Conservation (phyloP, 2,797 vertebrate genomes). For the Tolypeutes matacus region DNA sequence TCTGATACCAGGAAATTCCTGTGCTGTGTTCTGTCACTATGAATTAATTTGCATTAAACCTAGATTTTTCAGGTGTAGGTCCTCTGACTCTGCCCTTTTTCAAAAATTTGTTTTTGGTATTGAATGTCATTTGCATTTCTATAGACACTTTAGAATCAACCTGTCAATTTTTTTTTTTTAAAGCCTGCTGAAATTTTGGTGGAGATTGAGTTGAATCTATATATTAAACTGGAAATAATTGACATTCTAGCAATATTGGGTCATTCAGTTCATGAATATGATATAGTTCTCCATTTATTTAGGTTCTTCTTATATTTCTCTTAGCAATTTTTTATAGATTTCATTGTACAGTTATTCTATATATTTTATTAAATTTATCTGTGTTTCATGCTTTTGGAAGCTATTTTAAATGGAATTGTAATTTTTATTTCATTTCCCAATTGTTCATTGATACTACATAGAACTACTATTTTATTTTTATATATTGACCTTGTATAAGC, state of each 20-base stretch:
- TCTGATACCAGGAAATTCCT: background rate
- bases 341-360: background rate
- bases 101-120: background rate
- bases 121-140: background rate
- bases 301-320: background rate
- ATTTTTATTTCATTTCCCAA: conserved; percentile 38
- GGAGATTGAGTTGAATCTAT: background rate
- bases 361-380: conserved; percentile 19
- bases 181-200: background rate
- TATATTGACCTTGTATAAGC: background rate
- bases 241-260: background rate
- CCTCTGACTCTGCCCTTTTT: background rate
- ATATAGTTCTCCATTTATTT: background rate
- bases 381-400: conserved; percentile 2
- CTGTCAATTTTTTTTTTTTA: background rate
- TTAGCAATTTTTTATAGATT: conserved; percentile 24
- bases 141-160: background rate
- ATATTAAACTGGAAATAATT: conserved; percentile 18
- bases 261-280: conserved; percentile 1
- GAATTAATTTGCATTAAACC: background rate
- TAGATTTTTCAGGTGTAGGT: background rate
- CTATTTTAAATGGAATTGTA: background rate
- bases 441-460: conserved; percentile 20
- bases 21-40: background rate
- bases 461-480: conserved; percentile 18